phyloP scores from a whole-genome alignment of 2,888 invertebrate genomes.

The Chaitophorus viminalis region DNA sequence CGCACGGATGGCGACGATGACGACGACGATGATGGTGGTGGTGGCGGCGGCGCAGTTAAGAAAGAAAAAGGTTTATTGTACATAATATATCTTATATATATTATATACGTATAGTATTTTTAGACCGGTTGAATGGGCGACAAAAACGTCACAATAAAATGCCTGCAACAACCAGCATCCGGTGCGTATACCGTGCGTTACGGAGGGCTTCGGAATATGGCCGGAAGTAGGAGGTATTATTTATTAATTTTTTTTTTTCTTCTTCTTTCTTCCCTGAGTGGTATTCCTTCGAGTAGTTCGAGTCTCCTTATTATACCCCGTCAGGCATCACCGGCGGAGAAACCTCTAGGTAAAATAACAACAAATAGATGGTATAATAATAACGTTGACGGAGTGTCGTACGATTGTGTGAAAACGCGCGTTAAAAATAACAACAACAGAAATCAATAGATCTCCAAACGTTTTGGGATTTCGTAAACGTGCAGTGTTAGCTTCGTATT shows the following conservation, averaged over 20 bases:
- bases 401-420: background rate
- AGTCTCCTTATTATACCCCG: background rate
- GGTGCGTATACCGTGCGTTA: slow-evolving; percentile 28
- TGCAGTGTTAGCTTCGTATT: background rate
- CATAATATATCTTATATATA: background rate
- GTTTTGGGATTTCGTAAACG: background rate
- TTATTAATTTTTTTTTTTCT: slow-evolving; percentile 54
- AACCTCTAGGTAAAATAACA: background rate
- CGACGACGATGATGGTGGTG: background rate
- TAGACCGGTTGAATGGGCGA: slow-evolving; percentile 60
- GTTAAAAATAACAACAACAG: slow-evolving; percentile 22
- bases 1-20: background rate
- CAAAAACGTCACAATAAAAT: slow-evolving; percentile 59
- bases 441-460: slow-evolving; percentile 18
- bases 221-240: slow-evolving; percentile 57
- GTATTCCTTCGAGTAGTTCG: background rate
- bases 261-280: slow-evolving; percentile 10
- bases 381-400: slow-evolving; percentile 25
- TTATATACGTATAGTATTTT: slow-evolving; percentile 53
- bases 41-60: slow-evolving; percentile 21
- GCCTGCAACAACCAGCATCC: slow-evolving; percentile 60
- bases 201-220: slow-evolving; percentile 27
- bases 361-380: slow-evolving; percentile 26
- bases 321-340: background rate
- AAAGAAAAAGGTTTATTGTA: slow-evolving; percentile 55